phyloP scores from a whole-genome alignment of 2,888 invertebrate genomes.

The Cephus sareptanus region DNA sequence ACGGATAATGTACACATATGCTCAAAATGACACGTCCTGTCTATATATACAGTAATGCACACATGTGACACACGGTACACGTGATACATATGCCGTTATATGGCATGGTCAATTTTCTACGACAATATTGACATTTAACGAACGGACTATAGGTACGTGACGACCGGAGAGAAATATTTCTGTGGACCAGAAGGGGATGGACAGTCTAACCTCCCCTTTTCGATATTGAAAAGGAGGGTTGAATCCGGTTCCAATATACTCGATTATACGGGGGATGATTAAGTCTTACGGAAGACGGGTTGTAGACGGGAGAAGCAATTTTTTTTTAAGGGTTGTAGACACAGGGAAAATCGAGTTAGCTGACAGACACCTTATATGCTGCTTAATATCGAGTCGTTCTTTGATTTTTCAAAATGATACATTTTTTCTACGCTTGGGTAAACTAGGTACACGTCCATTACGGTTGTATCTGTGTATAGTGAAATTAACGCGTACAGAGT shows the following conservation, averaged over 20 bases:
- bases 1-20: neutral
- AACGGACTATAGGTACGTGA: neutral
- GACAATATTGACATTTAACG: slow-evolving; percentile 46
- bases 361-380: neutral
- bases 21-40: neutral
- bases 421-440: neutral
- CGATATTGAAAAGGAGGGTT: neutral
- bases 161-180: slow-evolving; percentile 38
- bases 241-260: slow-evolving; percentile 14
- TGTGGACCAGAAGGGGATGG: neutral
- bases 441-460: neutral
- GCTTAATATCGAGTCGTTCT: neutral
- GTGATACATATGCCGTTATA: neutral
- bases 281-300: neutral
- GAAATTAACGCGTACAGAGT: neutral
- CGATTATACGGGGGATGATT: slow-evolving; percentile 36
- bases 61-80: neutral
- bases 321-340: neutral
- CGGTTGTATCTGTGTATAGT: neutral
- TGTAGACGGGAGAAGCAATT: neutral
- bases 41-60: slow-evolving; percentile 5
- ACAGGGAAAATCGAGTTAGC: neutral
- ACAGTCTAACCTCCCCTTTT: neutral
- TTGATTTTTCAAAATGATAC: neutral
- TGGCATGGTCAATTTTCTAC: slow-evolving; percentile 48